These are phyloP conservation scores for Phragmatobia fuliginosa DNA, from an alignment of 2,888 invertebrate genomes.

Conservation along the genomic window DNA sequence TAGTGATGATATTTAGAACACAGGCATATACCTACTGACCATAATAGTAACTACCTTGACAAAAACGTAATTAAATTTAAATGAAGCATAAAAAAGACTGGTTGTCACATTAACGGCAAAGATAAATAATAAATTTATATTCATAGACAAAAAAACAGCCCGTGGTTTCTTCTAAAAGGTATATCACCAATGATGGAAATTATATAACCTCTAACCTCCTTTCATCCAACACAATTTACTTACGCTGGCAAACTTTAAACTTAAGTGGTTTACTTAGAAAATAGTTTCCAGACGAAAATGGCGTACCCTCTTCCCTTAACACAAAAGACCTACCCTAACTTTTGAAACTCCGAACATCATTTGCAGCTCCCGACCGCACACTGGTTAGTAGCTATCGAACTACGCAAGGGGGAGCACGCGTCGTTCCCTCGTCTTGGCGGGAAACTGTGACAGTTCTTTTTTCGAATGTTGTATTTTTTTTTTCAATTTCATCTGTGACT, in stretches of 20 bases:
- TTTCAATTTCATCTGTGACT: slow-evolving; percentile 32
- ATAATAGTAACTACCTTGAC: too few species aligned
- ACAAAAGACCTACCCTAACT: slow-evolving; percentile 52
- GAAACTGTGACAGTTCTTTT: slow-evolving; percentile 66
- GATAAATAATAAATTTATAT: too few species aligned
- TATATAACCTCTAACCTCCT: not conserved
- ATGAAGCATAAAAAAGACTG: too few species aligned
- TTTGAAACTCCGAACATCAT: slow-evolving; percentile 71
- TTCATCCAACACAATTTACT: slow-evolving; percentile 8
- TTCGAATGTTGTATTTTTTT: slow-evolving; percentile 50
- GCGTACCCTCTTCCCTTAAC: slow-evolving; percentile 39
- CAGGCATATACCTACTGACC: too few species aligned
- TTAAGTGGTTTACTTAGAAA: slow-evolving; percentile 14
- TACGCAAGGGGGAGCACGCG: slow-evolving; percentile 56
- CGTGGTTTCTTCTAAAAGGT: not conserved
- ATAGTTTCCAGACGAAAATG: slow-evolving; percentile 22
- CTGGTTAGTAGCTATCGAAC: slow-evolving; percentile 66
- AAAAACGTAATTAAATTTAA: too few species aligned
- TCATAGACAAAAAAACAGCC: too few species aligned
- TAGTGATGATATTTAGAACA: too few species aligned
- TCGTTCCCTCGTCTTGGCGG: slow-evolving; percentile 51
- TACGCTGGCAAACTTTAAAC: slow-evolving; percentile 10
- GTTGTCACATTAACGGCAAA: too few species aligned
- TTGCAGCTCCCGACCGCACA: slow-evolving; percentile 58
- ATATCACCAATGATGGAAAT: not conserved